phyloP scores from a whole-genome alignment of 2,888 invertebrate species.

The Cryptus viduatorius region DNA sequence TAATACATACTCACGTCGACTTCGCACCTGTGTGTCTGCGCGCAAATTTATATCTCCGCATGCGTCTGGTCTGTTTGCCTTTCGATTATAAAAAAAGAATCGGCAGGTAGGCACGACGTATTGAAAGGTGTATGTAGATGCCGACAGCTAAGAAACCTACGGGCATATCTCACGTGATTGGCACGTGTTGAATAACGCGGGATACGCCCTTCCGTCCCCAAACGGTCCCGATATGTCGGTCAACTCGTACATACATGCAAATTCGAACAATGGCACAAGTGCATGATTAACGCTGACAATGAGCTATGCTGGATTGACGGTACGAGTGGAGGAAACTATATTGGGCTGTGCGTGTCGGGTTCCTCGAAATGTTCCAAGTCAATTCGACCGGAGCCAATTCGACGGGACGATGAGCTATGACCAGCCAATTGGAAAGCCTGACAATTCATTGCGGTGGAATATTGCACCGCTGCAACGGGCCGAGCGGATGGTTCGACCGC shows the following conservation, averaged over 20 bases:
- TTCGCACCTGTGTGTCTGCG: no score
- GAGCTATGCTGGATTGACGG: constrained; percentile 65
- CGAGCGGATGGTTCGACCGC: constrained; percentile 29
- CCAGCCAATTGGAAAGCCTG: constrained; percentile 69
- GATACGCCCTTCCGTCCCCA: not conserved
- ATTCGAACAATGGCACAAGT: constrained; percentile 17
- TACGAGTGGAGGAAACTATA: constrained; percentile 50
- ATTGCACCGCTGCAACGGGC: constrained; percentile 1
- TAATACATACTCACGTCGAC: no score
- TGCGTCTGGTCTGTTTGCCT: no score
- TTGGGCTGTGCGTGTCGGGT: constrained; percentile 6
- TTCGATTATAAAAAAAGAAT: no score
- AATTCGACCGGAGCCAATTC: constrained; percentile 54
- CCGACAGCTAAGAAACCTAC: no score
- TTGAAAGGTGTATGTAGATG: no score
- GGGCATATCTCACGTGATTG: no score
- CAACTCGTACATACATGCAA: constrained; percentile 21
- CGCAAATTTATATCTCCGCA: no score
- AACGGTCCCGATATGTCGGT: constrained; percentile 1
- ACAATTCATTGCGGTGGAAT: constrained; percentile 65
- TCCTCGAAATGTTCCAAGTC: constrained; percentile 40
- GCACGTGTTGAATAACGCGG: no score
- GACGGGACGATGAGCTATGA: constrained; percentile 71
- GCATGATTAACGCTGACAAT: constrained; percentile 71
- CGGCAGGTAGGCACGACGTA: no score